These are phyloP conservation scores for Leptodirus hochenwartii DNA, from an alignment of 2,888 invertebrate genomes.

Conservation along the genomic window DNA sequence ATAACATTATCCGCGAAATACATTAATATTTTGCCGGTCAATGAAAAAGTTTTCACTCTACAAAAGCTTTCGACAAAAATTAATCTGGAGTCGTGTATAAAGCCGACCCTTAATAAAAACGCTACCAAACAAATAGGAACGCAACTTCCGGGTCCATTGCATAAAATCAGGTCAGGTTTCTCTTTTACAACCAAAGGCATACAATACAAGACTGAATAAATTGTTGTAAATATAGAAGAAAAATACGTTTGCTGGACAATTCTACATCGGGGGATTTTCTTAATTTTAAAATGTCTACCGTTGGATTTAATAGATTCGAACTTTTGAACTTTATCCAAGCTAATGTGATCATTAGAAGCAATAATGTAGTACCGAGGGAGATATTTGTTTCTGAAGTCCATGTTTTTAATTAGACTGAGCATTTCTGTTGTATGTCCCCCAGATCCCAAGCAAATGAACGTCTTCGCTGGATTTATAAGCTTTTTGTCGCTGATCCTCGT, in stretches of 20 bases:
- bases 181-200: conserved; percentile 48
- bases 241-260: conserved; percentile 74
- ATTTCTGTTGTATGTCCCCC: conserved; percentile 96
- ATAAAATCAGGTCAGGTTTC: conserved; percentile 66
- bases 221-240: conserved; percentile 60
- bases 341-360: conserved; percentile 61
- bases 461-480: conserved; percentile 22
- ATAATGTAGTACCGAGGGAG: conserved; percentile 59
- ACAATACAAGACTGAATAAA: conserved; percentile 48
- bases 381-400: conserved; percentile 47
- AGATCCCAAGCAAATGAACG: conserved; percentile 52
- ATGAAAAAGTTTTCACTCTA: conserved; percentile 72
- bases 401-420: conserved; percentile 45
- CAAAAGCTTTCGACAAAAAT: conserved; percentile 93
- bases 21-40: conserved; percentile 75
- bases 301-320: conserved; percentile 24
- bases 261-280: conserved; percentile 63
- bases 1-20: conserved; percentile 70
- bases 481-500: conserved; percentile 17
- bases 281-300: conserved; percentile 28
- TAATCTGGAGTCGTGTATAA: conserved; percentile 48
- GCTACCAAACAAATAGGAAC: conserved; percentile 73
- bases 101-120: conserved; percentile 51
- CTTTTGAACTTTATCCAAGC: conserved; percentile 44
- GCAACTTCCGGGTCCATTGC: conserved; percentile 96